Conservation (phyloP, 1,140 invertebrate genomes). For the Drosophila pseudoobscura region DNA sequence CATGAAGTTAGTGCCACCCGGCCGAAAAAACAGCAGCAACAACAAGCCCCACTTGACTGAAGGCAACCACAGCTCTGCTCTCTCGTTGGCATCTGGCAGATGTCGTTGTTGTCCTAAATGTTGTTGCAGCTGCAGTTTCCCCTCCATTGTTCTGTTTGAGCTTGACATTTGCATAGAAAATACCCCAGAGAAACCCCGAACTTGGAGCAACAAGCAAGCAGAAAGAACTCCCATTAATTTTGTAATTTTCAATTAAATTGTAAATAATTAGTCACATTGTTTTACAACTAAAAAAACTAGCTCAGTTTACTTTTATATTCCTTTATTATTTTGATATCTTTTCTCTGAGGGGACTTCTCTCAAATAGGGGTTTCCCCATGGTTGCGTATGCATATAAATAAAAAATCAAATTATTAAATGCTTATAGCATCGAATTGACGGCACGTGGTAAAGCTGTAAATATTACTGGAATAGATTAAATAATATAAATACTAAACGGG, state of each 20-base stretch:
- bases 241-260: slow-evolving; percentile 67
- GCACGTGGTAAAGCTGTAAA: too few relatives aligned
- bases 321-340: slow-evolving; percentile 1
- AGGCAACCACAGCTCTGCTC: slow-evolving; percentile 63
- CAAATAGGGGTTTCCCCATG: slow-evolving; percentile 13
- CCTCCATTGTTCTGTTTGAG: slow-evolving; percentile 63
- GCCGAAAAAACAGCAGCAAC: slow-evolving; percentile 37
- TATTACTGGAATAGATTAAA: too few relatives aligned
- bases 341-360: background rate
- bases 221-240: slow-evolving; percentile 35
- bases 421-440: background rate
- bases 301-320: background rate
- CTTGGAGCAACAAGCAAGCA: slow-evolving; percentile 6
- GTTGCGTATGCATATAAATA: slow-evolving; percentile 5
- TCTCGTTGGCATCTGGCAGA: slow-evolving; percentile 51
- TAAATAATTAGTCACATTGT: slow-evolving; percentile 39
- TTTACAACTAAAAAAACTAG: background rate
- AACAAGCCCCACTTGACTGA: slow-evolving; percentile 35
- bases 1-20: slow-evolving; percentile 73
- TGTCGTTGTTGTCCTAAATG: slow-evolving; percentile 26
- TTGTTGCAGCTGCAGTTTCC: slow-evolving; percentile 39
- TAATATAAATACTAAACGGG: too few relatives aligned
- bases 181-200: slow-evolving; percentile 20
- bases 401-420: background rate
- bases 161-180: slow-evolving; percentile 68